Evolutionary conservation across 2,797 vertebrate species (phyloP).

Genomic region (Petrocephalus schoutedeni): DNA sequence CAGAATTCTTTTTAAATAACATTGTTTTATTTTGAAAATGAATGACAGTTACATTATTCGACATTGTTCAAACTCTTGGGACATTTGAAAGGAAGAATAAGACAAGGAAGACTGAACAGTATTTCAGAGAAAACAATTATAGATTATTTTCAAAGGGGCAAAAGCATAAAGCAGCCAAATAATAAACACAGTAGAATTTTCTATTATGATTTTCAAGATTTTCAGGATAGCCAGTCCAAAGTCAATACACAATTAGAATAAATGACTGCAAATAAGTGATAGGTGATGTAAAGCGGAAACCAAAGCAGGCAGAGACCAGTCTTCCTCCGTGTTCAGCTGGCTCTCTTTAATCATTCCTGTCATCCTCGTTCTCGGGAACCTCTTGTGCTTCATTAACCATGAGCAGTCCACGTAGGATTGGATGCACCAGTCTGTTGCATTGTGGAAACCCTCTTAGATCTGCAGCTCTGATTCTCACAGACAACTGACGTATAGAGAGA

Average conservation of each 20-base stretch:
- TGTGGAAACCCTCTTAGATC: not conserved
- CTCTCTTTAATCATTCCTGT: conserved; percentile 8
- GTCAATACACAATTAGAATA: not conserved
- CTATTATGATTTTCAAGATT: not conserved
- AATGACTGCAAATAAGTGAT: not conserved
- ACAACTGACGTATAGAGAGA: not conserved
- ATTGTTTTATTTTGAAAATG: conserved; percentile 1
- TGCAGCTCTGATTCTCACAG: not conserved
- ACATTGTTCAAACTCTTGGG: not conserved
- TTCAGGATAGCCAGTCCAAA: not conserved
- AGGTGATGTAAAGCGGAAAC: not conserved
- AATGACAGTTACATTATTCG: not conserved
- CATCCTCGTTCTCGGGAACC: not conserved
- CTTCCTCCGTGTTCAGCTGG: not conserved
- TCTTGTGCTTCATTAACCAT: not conserved
- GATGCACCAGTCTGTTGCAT: not conserved
- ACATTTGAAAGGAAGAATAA: not conserved
- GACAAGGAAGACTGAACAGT: not conserved
- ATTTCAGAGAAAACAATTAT: not conserved
- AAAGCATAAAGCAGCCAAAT: not conserved
- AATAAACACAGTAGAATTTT: not conserved
- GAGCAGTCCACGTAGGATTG: not conserved
- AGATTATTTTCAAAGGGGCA: not conserved
- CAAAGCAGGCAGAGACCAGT: not conserved
- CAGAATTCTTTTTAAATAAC: not conserved